Evolutionary conservation across 1,140 invertebrate species (phyloP), one percentile per base, ranked within the genome.

Genomic region (Cryptotermes secundus): DNA sequence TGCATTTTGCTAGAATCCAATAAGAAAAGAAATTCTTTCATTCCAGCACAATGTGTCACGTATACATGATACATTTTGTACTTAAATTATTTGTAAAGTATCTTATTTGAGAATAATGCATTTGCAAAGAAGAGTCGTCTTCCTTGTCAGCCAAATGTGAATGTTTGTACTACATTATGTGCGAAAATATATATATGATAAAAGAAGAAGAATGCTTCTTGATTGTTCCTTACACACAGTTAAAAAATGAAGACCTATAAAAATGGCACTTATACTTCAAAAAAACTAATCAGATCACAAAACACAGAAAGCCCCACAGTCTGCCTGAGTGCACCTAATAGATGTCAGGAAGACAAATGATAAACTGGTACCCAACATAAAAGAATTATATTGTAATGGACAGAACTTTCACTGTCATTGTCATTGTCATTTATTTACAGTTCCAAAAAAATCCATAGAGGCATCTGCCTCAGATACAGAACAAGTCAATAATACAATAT

Each of bases 41-140:
- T n/a, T 72, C 59, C 2, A 72, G 59, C 59, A 72, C 59, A 72
- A 72, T 72, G 59, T 72, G 31, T 72, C 59, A 72, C 59, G n/a
- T 72, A 72, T 72, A 72, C n/a, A 72, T 31, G 59, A 72, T 72
- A 31, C 59, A 31, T 72, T 72, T 72, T 72, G 31, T 72, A 72
- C n/a, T 72, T 72, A 7, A 72, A 72, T 72, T 72, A 72, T 72
- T 72, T 72, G n/a, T 72, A 72, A n/a, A 72, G 59, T 16, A 31
- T 72, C 59, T 72, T 72, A 72, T 72, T 72, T 72, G 59, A 72
- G 26, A 72, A 59, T 72, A n/a, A 72, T 31, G 59, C 59, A 31
- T 72, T 72, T 72, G 31, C 7, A 26, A n/a, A 19, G 3, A 22
- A 72, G 59, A 72, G 59, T 7, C 16, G 59, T 72, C 59, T 72